A percentile compares a stretch with the other conserved stretches of the same genome.
Conservation (phyloP, 2,113 vertebrate species). For the Scomber scombrus region DNA sequence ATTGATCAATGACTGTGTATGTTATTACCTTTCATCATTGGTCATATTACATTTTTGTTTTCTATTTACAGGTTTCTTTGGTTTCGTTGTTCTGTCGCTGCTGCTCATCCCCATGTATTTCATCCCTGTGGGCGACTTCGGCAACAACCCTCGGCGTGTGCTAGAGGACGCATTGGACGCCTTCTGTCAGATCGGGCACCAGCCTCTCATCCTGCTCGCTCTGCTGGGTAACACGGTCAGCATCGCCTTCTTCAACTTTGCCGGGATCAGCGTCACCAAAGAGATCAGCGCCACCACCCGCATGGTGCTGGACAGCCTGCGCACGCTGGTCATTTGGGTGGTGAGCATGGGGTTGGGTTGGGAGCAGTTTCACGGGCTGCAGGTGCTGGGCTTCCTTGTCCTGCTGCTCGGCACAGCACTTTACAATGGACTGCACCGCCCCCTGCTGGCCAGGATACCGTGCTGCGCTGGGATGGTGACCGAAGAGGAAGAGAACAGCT, state of each 20-base stretch:
- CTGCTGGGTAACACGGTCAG: conserved; percentile 93
- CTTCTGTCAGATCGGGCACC: conserved; percentile 92
- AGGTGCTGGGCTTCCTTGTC: conserved; percentile 92
- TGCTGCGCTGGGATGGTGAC: background rate
- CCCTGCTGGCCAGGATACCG: conserved; percentile 83
- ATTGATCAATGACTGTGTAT: too few species aligned
- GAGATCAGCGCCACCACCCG: conserved; percentile 97
- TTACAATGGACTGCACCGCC: conserved; percentile 92
- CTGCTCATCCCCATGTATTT: conserved; percentile 94
- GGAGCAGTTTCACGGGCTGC: conserved; percentile 91
- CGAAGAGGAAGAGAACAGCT: conserved; percentile 45
- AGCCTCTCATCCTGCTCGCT: conserved; percentile 89
- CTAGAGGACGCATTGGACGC: conserved; percentile 92
- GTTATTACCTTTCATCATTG: too few species aligned
- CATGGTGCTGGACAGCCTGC: conserved; percentile 97
- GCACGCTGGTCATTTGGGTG: conserved; percentile 92
- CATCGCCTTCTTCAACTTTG: conserved; percentile 98
- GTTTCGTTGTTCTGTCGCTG: conserved; percentile 90
- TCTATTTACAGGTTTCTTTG: conserved; percentile 89
- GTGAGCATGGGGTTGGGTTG: conserved; percentile 91
- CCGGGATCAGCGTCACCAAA: conserved; percentile 96
- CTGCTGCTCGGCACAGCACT: conserved; percentile 88
- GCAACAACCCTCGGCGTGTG: conserved; percentile 82
- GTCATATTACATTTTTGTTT: background rate
- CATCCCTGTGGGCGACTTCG: conserved; percentile 87